These are phyloP conservation scores for Muscicapa comitata DNA, from an alignment of 2,797 vertebrate genomes.

Conservation along the genomic window DNA sequence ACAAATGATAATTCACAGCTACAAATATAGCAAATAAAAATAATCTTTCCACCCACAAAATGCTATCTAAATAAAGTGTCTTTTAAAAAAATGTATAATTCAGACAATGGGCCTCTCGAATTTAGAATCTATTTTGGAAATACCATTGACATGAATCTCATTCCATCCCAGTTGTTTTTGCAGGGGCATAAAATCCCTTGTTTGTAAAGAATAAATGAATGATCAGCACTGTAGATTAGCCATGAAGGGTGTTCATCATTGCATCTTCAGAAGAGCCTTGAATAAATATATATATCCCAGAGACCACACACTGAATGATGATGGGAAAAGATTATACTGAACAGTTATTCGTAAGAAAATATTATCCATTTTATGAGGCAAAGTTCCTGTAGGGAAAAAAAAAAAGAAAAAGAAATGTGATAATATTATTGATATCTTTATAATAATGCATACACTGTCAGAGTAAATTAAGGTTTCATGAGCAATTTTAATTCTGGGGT, in stretches of 20 bases:
- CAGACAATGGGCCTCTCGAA: not conserved
- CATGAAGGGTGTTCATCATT: not conserved
- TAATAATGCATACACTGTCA: not conserved
- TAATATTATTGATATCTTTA: not conserved
- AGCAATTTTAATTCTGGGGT: not conserved
- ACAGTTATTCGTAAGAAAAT: not conserved
- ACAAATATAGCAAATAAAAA: not conserved
- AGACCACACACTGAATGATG: not conserved
- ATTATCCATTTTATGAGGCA: not conserved
- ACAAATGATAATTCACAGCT: not conserved
- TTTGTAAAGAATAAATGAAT: not conserved
- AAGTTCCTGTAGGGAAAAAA: not conserved
- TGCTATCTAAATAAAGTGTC: not conserved
- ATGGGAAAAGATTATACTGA: not conserved
- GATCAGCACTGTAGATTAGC: not conserved
- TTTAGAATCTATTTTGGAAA: not conserved
- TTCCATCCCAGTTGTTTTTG: not conserved
- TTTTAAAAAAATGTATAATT: not conserved
- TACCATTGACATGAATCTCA: not conserved
- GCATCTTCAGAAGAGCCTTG: not conserved
- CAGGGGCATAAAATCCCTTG: not conserved
- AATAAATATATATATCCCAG: not conserved
- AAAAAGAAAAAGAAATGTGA: not conserved
- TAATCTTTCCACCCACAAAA: not conserved
- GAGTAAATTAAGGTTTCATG: not conserved